These are phyloP conservation scores for Botia almorhae DNA, from an alignment of 2,797 vertebrate genomes.

Conservation along the genomic window DNA sequence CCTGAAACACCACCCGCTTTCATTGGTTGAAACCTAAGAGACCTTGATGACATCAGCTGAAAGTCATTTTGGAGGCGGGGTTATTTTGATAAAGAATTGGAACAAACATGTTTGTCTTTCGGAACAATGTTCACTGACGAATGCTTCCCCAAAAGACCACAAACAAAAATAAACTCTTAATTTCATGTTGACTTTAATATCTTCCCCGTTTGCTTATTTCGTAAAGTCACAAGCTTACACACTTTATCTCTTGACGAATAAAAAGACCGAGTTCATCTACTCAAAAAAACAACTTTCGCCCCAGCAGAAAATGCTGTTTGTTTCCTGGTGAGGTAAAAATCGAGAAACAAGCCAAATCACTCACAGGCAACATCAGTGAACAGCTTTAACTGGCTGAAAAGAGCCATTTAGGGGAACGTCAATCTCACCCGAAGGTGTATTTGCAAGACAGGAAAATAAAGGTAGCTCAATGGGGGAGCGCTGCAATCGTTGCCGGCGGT, in stretches of 20 bases:
- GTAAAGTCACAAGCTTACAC: not conserved
- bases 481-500: slow-evolving; percentile 48
- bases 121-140: no score
- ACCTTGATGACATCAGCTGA: not conserved
- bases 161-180: not conserved
- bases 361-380: slow-evolving; percentile 48
- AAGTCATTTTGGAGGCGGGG: not conserved
- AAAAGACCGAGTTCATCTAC: slow-evolving; percentile 9
- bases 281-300: not conserved
- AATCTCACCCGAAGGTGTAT: slow-evolving; percentile 48
- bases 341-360: slow-evolving; percentile 37
- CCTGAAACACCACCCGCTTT: not conserved
- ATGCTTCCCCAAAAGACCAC: no score
- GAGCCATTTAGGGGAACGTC: slow-evolving; percentile 52
- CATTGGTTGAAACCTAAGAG: not conserved
- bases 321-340: slow-evolving; percentile 26
- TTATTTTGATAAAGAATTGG: not conserved
- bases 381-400: slow-evolving; percentile 52
- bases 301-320: slow-evolving; percentile 15
- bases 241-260: not conserved
- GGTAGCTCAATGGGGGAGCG: slow-evolving; percentile 45
- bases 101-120: not conserved
- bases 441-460: slow-evolving; percentile 38
- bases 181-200: not conserved
- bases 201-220: not conserved